Conservation (phyloP, 2,113 vertebrate genomes). For the Triplophysa rosa region DNA sequence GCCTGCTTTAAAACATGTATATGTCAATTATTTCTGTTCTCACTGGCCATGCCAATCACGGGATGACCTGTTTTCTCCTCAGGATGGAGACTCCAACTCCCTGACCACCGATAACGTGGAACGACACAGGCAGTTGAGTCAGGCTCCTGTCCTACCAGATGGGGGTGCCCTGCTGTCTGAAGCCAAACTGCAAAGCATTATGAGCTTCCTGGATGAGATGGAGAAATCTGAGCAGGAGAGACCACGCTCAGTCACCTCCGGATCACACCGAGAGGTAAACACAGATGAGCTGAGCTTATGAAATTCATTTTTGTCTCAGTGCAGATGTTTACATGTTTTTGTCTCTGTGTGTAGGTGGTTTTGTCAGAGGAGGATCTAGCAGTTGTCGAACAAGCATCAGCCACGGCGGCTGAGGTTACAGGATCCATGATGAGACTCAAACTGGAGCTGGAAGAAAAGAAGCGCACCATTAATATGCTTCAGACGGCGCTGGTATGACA, state of each 20-base stretch:
- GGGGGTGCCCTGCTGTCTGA: conserved; percentile 86
- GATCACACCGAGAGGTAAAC: conserved; percentile 77
- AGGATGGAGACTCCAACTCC: conserved; percentile 82
- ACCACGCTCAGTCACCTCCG: conserved; percentile 79
- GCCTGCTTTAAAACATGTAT: no score
- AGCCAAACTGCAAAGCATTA: conserved; percentile 92
- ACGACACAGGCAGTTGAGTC: conserved; percentile 82
- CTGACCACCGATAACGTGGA: conserved; percentile 91
- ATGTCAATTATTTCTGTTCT: no score
- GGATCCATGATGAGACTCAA: conserved; percentile 82
- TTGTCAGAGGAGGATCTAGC: conserved; percentile 79
- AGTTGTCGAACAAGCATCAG: conserved; percentile 75
- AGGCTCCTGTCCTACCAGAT: conserved; percentile 64
- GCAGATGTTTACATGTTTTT: neutral
- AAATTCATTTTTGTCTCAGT: neutral
- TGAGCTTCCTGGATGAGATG: conserved; percentile 95
- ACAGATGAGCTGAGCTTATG: neutral
- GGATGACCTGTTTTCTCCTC: neutral
- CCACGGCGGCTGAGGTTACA: conserved; percentile 79
- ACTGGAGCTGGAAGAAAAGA: conserved; percentile 92
- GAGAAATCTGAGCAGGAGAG: conserved; percentile 86
- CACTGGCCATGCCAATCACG: neutral
- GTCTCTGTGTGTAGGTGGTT: conserved; percentile 66
- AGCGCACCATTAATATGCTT: conserved; percentile 79
- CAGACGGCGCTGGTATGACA: conserved; percentile 84